phyloP scores from a whole-genome alignment of 1,140 invertebrate genomes.

The Cataglyphis hispanica region DNA sequence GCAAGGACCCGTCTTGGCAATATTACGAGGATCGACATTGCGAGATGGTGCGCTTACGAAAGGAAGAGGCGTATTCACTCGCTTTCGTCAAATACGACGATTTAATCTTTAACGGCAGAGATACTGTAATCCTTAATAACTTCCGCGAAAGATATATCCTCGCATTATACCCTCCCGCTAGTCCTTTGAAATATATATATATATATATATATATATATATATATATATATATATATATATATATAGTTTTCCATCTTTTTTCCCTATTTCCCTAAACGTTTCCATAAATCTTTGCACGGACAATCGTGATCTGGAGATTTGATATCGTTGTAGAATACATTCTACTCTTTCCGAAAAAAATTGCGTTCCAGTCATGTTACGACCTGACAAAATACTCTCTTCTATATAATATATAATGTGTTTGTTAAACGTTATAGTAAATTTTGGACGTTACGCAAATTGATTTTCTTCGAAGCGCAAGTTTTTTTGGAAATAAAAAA shows the following conservation, averaged over 20 bases:
- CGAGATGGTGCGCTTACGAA: background rate
- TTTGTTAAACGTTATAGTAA: background rate
- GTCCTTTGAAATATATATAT: no score
- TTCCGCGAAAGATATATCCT: background rate
- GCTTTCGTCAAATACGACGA: slow-evolving; percentile 34
- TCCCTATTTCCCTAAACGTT: slow-evolving; percentile 18
- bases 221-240: no score
- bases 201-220: background rate
- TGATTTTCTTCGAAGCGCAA: background rate
- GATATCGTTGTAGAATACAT: slow-evolving; percentile 16
- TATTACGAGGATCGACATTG: slow-evolving; percentile 41
- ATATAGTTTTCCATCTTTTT: background rate
- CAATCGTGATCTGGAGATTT: slow-evolving; percentile 28
- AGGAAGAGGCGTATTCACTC: slow-evolving; percentile 15
- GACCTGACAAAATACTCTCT: slow-evolving; percentile 14
- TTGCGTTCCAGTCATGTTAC: slow-evolving; percentile 37
- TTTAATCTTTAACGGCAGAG: slow-evolving; percentile 21
- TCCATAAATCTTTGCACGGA: background rate
- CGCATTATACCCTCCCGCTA: background rate
- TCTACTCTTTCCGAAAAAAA: slow-evolving; percentile 37
- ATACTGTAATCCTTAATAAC: slow-evolving; percentile 29
- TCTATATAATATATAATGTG: background rate
- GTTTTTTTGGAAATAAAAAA: background rate
- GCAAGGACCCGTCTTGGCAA: slow-evolving; percentile 27
- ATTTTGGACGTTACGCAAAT: background rate